phyloP scores from a whole-genome alignment of 2,797 vertebrate species.

The Esox lucius region DNA sequence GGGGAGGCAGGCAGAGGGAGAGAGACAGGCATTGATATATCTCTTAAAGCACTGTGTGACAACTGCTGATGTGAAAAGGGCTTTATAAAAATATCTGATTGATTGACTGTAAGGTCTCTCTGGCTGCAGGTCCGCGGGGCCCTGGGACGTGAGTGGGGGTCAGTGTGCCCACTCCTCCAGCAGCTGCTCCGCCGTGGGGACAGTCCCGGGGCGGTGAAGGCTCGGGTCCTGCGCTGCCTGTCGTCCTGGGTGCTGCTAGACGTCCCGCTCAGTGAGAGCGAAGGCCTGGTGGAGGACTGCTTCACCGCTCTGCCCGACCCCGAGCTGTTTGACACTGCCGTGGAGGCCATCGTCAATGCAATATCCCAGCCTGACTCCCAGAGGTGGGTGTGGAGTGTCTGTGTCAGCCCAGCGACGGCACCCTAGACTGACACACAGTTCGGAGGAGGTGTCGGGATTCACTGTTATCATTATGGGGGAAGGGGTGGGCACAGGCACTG shows the following conservation, averaged over 20 bases:
- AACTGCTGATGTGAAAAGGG: too few relatives aligned
- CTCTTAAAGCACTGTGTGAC: too few relatives aligned
- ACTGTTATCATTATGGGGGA: neutral
- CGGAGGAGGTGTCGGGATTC: neutral
- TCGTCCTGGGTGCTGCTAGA: slow-evolving; percentile 98
- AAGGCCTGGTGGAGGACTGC: slow-evolving; percentile 91
- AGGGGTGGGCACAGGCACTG: neutral
- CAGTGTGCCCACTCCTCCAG: slow-evolving; percentile 92
- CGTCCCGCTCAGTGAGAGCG: slow-evolving; percentile 91
- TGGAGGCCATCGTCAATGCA: slow-evolving; percentile 96
- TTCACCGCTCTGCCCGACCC: slow-evolving; percentile 91
- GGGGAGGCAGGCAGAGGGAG: neutral
- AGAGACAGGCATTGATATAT: too few relatives aligned
- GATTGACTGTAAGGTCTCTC: neutral
- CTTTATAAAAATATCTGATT: too few relatives aligned
- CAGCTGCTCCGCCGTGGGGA: slow-evolving; percentile 91
- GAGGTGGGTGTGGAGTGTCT: slow-evolving; percentile 75
- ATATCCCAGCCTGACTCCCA: slow-evolving; percentile 98
- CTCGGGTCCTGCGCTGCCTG: slow-evolving; percentile 95
- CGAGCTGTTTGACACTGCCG: slow-evolving; percentile 95
- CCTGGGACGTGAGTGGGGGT: slow-evolving; percentile 88
- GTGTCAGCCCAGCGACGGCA: neutral
- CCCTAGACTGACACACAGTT: neutral
- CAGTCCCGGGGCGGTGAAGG: slow-evolving; percentile 91
- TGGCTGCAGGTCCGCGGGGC: slow-evolving; percentile 84